Base-by-base conservation (phyloP, 2,113 vertebrate species). In the Motacilla tschutschensis region DNA sequence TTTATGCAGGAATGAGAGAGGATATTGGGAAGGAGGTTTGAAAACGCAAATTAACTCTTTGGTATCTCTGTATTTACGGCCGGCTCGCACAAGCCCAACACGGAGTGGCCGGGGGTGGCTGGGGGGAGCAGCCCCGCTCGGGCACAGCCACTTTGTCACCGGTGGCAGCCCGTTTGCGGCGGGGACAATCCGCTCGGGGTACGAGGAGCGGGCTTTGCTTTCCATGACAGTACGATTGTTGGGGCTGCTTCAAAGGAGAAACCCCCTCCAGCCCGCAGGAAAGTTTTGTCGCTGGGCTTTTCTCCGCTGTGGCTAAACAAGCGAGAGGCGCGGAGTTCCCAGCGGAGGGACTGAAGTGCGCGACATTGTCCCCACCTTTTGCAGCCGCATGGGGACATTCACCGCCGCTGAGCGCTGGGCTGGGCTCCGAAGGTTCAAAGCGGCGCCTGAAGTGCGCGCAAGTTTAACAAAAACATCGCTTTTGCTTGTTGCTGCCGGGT, bases 41-140 rank as follows among this genome's bases (percentile, higher is more conserved):
- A 94, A 96, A 97, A 96, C 94, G 93, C 95, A 97, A 94, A 97
- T 98, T 98, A 98, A 98, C 97, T 97, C 97, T 96, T 98, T 97
- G 96, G 92, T 95, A 94, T 96, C 96, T 97, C 91, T n/a, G 95
- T 96, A 94, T 96, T 96, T 96, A 95, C 29, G 90, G 94, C 87
- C 90, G 62, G 82, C 93, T 96, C 29, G 29, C 11, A 88, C 55
- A 94, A 95, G 93, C 95, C 95, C 88, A 94, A 82, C 74, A 92
- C 86, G 58, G 91, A 74, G 67, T 94, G 25, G 83, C 10, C 28
- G 14, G 54, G 54, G 46, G 6, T 18, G 50, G 17, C 11, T 3
- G 24, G 62, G 54, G 58, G 50, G 50, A 28, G 4, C 58, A 14
- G 74, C 72, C 69, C 79, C 51, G 76, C 94, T 89, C 16, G 54